Percentiles rank a stretch among this genome's conserved stretches.
These are phyloP conservation scores for Drepana falcataria DNA, from an alignment of 2,888 invertebrate species.

Conservation along the genomic window DNA sequence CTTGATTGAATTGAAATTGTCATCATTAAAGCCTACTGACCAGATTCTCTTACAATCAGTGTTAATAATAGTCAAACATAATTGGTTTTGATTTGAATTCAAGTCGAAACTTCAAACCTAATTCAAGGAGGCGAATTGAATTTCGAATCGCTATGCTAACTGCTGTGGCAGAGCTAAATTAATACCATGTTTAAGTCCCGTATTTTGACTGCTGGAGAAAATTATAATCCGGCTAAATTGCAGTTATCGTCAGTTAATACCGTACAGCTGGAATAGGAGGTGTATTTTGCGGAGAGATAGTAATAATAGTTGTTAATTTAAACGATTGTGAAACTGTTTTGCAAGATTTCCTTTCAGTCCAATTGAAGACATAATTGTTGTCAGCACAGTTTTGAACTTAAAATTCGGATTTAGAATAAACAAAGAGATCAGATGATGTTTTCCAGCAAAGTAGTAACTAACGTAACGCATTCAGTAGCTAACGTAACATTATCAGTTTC, in stretches of 20 bases:
- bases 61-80: constrained; percentile 5
- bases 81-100: constrained; percentile 28
- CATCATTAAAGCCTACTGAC: too few relatives aligned
- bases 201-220: constrained; percentile 14
- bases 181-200: constrained; percentile 25
- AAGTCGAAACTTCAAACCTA: constrained; percentile 26
- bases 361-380: neutral
- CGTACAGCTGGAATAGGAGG: constrained; percentile 13
- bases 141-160: constrained; percentile 34
- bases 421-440: too few relatives aligned
- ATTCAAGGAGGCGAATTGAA: constrained; percentile 36
- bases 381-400: too few relatives aligned
- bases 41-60: too few relatives aligned
- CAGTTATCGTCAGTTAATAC: constrained; percentile 15
- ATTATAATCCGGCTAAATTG: constrained; percentile 20
- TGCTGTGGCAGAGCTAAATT: constrained; percentile 23
- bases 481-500: too few relatives aligned
- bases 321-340: neutral
- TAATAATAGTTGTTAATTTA: constrained; percentile 7
- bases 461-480: too few relatives aligned
- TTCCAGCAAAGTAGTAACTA: too few relatives aligned
- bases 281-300: constrained; percentile 9
- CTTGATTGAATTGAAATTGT: too few relatives aligned
- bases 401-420: too few relatives aligned
- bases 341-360: neutral